Base-by-base conservation (phyloP, 2,113 vertebrate genomes). In the Larimichthys polyactis region DNA sequence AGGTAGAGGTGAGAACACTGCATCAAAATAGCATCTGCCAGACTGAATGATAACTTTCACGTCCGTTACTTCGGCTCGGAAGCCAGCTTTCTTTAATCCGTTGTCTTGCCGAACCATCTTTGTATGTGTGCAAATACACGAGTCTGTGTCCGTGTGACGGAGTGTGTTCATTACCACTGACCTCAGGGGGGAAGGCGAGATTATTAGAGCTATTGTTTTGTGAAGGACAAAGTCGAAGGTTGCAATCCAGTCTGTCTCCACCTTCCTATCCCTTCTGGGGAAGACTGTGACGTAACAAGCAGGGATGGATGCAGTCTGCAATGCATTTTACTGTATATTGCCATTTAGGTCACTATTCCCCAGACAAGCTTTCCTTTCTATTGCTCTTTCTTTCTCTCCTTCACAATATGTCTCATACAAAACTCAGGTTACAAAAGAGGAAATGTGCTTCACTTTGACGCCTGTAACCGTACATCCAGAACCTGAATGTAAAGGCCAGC, bases 131-230 rank as follows among this genome's bases (percentile, higher is more conserved):
- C 20, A 71, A 73, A 74, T 60, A 5, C 12, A 11, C 20, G 48
- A 22, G 54, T 51, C 32, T 60, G 82, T 52, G 19, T 20, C 62
- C 1, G 0, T 17, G 54, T 16, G 64, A 71, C 32, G 1, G 58
- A 58, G 63, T 43, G 70, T 48, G 62, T 78, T 82, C 84, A 48
- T 71, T 83, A 69, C 63, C 43, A 14, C 14, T 24, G 82, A 90
- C 78, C 80, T 67, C 54, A 20, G 52, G 75, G 78, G 78, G 64
- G 27, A 66, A 71, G 57, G 72, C 57, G 8, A 74, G 85, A 86
- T 86, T 87, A 90, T 90, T 89, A 84, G 55, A 86, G 83, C 78
- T 66, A 82, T 88, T 92, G 90, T 89, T 89, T 89, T 88, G 76
- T 84, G 82, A 91, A 93, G 89, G 85, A 79, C 89, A 74, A 85